Conservation (phyloP, 2,888 invertebrate species). For the Timema podura region DNA sequence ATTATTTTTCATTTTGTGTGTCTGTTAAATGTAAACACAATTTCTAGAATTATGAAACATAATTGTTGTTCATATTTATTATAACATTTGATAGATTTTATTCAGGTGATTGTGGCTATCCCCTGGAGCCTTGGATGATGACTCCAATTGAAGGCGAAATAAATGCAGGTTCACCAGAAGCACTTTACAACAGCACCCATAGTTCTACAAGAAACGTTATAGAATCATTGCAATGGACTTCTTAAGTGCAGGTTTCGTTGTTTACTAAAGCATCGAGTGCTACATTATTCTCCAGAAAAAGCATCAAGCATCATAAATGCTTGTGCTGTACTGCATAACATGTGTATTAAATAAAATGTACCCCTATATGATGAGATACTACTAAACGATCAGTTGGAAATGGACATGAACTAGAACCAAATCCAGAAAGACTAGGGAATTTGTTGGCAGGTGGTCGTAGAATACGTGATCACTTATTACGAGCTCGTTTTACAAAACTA, state of each 20-base stretch:
- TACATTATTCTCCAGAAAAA: constrained; percentile 28
- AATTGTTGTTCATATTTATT: neutral
- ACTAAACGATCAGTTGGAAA: neutral
- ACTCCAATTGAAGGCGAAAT: constrained; percentile 1
- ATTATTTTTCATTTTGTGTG: too few relatives aligned
- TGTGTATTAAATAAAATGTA: constrained; percentile 7
- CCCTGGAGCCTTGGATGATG: constrained; percentile 9
- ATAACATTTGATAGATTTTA: too few relatives aligned
- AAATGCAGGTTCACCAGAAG: neutral
- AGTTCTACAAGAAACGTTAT: neutral
- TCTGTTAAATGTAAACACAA: too few relatives aligned
- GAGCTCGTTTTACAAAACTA: neutral
- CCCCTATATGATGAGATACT: neutral
- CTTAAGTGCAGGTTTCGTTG: constrained; percentile 29
- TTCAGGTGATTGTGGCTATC: constrained; percentile 3
- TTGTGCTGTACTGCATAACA: constrained; percentile 30
- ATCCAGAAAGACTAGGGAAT: neutral
- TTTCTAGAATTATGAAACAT: too few relatives aligned
- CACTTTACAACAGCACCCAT: neutral
- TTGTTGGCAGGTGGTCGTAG: constrained; percentile 6
- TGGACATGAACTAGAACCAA: neutral
- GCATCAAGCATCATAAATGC: constrained; percentile 29
- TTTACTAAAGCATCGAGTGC: constrained; percentile 24
- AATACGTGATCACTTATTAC: neutral
- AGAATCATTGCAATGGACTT: constrained; percentile 25